A percentile compares a stretch with the other conserved stretches of the same genome.
phyloP scores from a whole-genome alignment of 2,888 invertebrate genomes.

The Dioctria linearis region DNA sequence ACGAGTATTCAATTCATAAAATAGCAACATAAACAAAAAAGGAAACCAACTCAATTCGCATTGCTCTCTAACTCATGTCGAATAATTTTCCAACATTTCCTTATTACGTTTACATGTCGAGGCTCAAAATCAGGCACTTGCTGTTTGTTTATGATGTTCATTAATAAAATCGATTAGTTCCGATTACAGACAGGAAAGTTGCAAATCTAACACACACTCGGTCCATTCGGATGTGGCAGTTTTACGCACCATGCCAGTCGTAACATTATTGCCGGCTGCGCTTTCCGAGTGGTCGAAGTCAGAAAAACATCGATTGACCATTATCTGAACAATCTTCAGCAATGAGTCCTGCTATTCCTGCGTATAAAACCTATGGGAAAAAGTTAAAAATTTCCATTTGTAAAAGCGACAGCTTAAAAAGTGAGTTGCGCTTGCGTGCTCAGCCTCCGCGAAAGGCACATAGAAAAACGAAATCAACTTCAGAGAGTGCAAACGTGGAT shows the following conservation, averaged over 20 bases:
- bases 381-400: constrained; percentile 42
- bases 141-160: constrained; percentile 46
- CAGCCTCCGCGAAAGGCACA: constrained; percentile 12
- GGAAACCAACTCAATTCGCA: too few species aligned
- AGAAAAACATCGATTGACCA: constrained; percentile 45
- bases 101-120: constrained; percentile 43
- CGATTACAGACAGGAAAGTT: constrained; percentile 31
- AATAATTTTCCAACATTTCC: constrained; percentile 22
- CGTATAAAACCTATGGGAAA: constrained; percentile 4
- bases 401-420: constrained; percentile 30
- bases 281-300: constrained; percentile 19
- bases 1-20: too few species aligned
- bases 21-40: too few species aligned
- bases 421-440: neutral
- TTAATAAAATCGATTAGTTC: constrained; percentile 50
- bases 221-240: neutral
- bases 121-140: constrained; percentile 2
- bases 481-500: constrained; percentile 5
- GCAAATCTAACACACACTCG: neutral
- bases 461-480: constrained; percentile 16
- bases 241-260: constrained; percentile 1
- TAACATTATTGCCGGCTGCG: neutral
- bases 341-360: constrained; percentile 42
- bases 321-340: constrained; percentile 44
- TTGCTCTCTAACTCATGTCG: neutral